Base-by-base conservation (phyloP, 2,888 invertebrate species). In the Tipula lateralis region DNA sequence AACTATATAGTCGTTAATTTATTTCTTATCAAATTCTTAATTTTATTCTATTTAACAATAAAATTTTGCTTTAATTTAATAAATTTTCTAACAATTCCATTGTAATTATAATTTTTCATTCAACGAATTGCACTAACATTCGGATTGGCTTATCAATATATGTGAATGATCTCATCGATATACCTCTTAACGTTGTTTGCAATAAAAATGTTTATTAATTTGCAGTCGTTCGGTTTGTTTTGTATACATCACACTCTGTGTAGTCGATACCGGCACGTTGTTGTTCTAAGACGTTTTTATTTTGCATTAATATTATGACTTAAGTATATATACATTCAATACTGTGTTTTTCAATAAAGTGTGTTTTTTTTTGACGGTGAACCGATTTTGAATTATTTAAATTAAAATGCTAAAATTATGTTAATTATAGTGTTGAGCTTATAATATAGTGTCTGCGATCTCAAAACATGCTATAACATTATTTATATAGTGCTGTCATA, bases 101-200 rank as follows among this genome's bases (percentile, higher is more conserved):
- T 50, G 16, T 50, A 50, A 50, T 50, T 66, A 9, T 44, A 24
- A 50, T 50, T 50, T 39, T 50, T 9, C 24, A 66, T 66, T 66
- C 66, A 66, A 24, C 66, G 66, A 66, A 66, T 66, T 66, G 66
- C 66, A 66, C 19, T 24, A 66, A 66, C 66, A 66, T 24, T 24
- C 19, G 19, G 66, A 66, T 66, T 66, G 19, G 66, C 66, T 66
- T 66, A 66, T 66, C 66, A 66, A 66, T 24, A 66, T n/a, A n/a
- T n/a, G n/a, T 66, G 66, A 66, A 66, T 66, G 66, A 66, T 66
- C 66, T 66, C 66, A 50, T 50, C 44, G 16, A 50, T n/a, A 39
- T 66, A 66, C 66, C 66, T 66, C 66, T n/a, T n/a, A 24, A 66
- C 66, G 66, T 66, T 13, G n/a, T 66, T 24, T 66, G 66, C 66